phyloP scores from a whole-genome alignment of 2,113 vertebrate species.

The Ophiodon elongatus region DNA sequence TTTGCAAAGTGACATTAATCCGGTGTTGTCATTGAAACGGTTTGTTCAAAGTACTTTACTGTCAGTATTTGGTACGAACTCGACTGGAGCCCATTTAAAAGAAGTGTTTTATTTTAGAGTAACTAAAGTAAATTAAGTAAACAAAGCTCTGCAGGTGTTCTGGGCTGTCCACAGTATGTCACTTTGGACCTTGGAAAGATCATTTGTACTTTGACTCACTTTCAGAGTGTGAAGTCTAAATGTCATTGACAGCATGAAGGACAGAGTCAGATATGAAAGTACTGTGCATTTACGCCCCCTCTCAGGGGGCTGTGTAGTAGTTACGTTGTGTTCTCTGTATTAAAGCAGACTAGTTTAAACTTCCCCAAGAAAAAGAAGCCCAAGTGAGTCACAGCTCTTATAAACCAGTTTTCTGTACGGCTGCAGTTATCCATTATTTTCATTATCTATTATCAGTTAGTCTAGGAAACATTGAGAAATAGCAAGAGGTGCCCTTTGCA shows the following conservation, averaged over 20 bases:
- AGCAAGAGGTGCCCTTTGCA: neutral
- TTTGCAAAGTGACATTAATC: neutral
- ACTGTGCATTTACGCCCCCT: neutral
- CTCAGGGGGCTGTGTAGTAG: neutral
- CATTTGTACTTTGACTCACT: neutral
- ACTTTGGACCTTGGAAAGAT: neutral
- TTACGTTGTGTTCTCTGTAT: too few species aligned
- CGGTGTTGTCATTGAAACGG: neutral
- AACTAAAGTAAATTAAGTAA: neutral
- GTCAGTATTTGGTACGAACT: neutral
- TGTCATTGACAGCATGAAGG: neutral
- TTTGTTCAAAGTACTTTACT: neutral
- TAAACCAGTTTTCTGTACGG: neutral
- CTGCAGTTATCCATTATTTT: neutral
- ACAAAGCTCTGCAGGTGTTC: neutral
- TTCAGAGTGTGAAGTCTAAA: conserved; percentile 26
- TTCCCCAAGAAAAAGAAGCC: neutral
- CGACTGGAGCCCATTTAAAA: neutral
- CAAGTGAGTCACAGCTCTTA: neutral
- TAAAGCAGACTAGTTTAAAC: too few species aligned
- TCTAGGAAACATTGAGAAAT: neutral
- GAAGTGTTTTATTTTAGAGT: neutral
- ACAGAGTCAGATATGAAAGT: neutral
- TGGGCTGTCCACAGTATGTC: too few species aligned
- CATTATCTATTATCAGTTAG: neutral